Evolutionary conservation across 2,113 vertebrate species (phyloP).

Genomic region (Rattus rattus): DNA sequence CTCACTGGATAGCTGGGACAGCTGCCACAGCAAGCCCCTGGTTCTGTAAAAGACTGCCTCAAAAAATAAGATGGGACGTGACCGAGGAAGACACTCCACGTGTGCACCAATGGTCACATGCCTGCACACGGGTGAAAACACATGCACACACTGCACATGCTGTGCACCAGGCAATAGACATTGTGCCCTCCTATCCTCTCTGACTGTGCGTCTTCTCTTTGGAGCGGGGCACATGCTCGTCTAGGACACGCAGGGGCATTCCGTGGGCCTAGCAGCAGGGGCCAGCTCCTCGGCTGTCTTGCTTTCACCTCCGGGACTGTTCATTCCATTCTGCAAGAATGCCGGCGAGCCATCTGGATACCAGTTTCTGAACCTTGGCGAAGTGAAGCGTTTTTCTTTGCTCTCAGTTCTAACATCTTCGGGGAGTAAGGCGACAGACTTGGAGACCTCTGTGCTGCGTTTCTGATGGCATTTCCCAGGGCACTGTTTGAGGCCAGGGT

Average conservation of each 20-base stretch:
- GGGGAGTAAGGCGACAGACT: neutral
- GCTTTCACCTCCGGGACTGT: neutral
- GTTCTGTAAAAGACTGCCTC: neutral
- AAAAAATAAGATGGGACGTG: no score
- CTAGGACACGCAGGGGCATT: neutral
- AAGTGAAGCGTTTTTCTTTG: neutral
- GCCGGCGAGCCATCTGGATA: no score
- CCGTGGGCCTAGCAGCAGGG: neutral
- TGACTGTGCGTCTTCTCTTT: neutral
- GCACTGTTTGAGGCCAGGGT: neutral
- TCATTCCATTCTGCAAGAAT: neutral
- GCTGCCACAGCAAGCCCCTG: neutral
- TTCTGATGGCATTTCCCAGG: neutral
- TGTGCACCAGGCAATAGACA: neutral
- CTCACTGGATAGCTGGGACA: no score
- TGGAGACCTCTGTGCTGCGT: no score
- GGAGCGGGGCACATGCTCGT: accelerated
- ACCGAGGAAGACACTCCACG: neutral
- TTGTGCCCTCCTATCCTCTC: accelerated
- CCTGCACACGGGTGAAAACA: neutral
- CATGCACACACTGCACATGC: neutral
- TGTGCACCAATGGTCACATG: neutral
- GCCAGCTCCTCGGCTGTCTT: neutral
- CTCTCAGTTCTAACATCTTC: neutral
- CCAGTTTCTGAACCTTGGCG: neutral